These are phyloP conservation scores for Ectemnius cavifrons DNA, from an alignment of 2,888 invertebrate species.

Conservation along the genomic window DNA sequence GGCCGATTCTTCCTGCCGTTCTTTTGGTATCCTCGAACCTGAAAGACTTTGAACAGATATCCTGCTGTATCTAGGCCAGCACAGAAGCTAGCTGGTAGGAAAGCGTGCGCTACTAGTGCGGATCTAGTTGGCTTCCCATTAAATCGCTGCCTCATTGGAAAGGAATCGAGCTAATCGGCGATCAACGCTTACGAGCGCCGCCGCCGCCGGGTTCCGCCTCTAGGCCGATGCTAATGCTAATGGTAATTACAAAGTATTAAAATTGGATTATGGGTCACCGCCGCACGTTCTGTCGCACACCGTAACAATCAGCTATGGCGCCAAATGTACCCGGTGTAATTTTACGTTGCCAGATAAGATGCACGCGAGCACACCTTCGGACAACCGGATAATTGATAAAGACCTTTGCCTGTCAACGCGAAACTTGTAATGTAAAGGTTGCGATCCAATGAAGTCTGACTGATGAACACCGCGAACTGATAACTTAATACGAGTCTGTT, in stretches of 20 bases:
- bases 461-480: background rate
- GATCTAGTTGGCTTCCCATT: background rate
- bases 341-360: background rate
- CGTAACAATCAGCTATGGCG: background rate
- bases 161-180: conserved; percentile 22
- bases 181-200: conserved; percentile 43
- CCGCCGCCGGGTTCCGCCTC: conserved; percentile 26
- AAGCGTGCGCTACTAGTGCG: background rate
- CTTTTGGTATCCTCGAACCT: too few species aligned
- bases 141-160: background rate
- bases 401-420: background rate
- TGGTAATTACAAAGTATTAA: conserved; percentile 61
- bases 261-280: conserved; percentile 55
- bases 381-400: conserved; percentile 5
- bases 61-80: too few species aligned
- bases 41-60: too few species aligned
- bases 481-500: background rate
- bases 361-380: background rate
- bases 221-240: conserved; percentile 28
- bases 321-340: conserved; percentile 2
- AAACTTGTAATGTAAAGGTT: background rate
- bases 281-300: background rate
- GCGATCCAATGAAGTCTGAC: background rate
- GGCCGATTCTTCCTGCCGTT: too few species aligned
- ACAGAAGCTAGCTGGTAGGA: too few species aligned